Conservation (phyloP, 2,888 invertebrate genomes). For the Bimastos eiseni region DNA sequence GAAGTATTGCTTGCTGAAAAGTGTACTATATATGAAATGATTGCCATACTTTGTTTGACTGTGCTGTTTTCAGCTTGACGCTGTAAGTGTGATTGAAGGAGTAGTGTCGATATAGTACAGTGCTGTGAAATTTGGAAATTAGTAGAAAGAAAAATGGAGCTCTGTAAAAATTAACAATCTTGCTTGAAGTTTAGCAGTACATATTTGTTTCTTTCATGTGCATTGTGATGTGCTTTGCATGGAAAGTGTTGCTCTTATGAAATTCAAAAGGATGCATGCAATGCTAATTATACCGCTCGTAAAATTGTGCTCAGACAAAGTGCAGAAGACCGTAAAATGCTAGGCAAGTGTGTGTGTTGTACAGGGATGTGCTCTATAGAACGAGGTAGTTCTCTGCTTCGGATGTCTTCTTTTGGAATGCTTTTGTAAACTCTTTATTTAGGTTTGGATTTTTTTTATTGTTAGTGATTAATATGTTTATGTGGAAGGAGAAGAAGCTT, state of each 20-base stretch:
- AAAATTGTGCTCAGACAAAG: not conserved
- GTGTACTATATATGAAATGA: not conserved
- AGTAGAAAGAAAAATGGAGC: not conserved
- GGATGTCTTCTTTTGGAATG: not conserved
- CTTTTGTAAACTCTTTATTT: not conserved
- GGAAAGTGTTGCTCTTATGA: not conserved
- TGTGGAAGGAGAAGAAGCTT: not conserved
- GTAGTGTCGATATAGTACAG: not conserved
- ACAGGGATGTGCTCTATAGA: too few relatives aligned
- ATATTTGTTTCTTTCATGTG: not conserved
- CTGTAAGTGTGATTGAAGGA: not conserved
- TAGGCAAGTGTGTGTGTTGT: constrained; percentile 1
- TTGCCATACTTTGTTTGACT: not conserved
- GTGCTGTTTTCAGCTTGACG: not conserved
- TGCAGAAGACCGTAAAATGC: not conserved
- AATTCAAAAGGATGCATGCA: not conserved
- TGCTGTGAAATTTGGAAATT: constrained; percentile 6
- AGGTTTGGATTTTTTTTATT: not conserved
- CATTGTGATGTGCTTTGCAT: not conserved
- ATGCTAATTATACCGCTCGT: not conserved
- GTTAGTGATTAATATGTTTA: not conserved
- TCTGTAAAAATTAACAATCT: not conserved
- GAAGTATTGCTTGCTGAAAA: not conserved
- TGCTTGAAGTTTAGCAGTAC: not conserved
- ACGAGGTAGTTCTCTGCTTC: not conserved